Evolutionary conservation across 2,888 invertebrate species (phyloP).

Genomic region (Exephanes ischioxanthus): DNA sequence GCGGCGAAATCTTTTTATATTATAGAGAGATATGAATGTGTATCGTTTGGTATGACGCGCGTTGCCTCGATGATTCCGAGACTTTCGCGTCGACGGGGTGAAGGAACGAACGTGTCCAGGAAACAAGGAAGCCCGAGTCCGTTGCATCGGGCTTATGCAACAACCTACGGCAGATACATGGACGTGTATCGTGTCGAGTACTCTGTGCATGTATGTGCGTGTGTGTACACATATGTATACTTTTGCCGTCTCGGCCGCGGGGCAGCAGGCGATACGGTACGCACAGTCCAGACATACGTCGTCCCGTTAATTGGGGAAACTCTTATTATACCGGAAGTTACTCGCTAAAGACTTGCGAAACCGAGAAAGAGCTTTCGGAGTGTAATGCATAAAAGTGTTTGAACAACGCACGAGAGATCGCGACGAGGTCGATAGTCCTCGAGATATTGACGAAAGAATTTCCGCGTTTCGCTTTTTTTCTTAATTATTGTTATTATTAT

Average conservation of each 20-base stretch:
- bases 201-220: neutral
- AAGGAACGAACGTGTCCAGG: conserved; percentile 59
- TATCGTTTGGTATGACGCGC: conserved; percentile 38
- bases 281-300: conserved; percentile 43
- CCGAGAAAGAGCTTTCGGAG: conserved; percentile 30
- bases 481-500: neutral
- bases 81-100: conserved; percentile 16
- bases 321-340: conserved; percentile 66
- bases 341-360: conserved; percentile 71
- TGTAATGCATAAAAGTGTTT: conserved; percentile 62
- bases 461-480: conserved; percentile 42
- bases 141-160: conserved; percentile 59
- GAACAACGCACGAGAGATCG: conserved; percentile 42
- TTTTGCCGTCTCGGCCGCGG: conserved; percentile 70
- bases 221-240: conserved; percentile 42
- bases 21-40: too few relatives aligned
- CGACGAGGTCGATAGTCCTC: conserved; percentile 16
- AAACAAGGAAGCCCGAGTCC: conserved; percentile 58
- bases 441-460: conserved; percentile 39
- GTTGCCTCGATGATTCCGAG: conserved; percentile 4
- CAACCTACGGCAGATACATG: neutral
- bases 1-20: neutral
- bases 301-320: conserved; percentile 67
- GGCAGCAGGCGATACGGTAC: conserved; percentile 61
- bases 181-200: conserved; percentile 11